Conservation (phyloP, 2,797 vertebrate species). For the Peromyscus aztecus region DNA sequence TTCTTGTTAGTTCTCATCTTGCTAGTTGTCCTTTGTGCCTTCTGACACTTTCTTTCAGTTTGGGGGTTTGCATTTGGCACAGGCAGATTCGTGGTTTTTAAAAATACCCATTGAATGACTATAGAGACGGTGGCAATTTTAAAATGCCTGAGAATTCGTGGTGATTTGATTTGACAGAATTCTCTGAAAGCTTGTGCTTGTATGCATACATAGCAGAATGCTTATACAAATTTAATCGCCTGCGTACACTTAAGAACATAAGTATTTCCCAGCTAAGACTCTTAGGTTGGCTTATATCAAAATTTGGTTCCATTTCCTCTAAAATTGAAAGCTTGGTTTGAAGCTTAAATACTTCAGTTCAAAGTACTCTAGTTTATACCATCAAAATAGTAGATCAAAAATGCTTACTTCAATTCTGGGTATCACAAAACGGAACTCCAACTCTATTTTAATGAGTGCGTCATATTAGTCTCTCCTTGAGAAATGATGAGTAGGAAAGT, state of each 20-base stretch:
- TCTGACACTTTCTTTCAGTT: constrained; percentile 25
- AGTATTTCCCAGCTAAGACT: constrained; percentile 64
- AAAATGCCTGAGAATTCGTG: neutral
- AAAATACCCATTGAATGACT: constrained; percentile 32
- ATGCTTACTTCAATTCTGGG: constrained; percentile 67
- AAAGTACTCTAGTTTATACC: constrained; percentile 74
- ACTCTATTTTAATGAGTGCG: constrained; percentile 71
- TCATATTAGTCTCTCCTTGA: constrained; percentile 61
- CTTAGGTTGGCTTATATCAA: constrained; percentile 67
- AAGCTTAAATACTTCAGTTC: constrained; percentile 70
- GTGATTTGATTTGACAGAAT: constrained; percentile 19
- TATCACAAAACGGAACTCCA: constrained; percentile 64
- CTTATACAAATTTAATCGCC: constrained; percentile 19
- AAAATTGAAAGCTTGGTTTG: constrained; percentile 54
- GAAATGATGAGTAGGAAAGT: constrained; percentile 66
- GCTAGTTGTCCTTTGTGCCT: neutral
- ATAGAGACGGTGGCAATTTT: neutral
- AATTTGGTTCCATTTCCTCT: constrained; percentile 67
- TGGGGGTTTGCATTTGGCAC: neutral
- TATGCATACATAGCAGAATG: neutral
- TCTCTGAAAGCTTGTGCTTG: neutral
- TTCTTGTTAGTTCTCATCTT: neutral
- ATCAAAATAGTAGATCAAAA: constrained; percentile 74
- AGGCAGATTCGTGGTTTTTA: neutral
- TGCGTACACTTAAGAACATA: constrained; percentile 57